Evolutionary conservation across 2,113 vertebrate species (phyloP), one percentile per base, ranked within the genome.

Genomic region (Chunga burmeisteri): DNA sequence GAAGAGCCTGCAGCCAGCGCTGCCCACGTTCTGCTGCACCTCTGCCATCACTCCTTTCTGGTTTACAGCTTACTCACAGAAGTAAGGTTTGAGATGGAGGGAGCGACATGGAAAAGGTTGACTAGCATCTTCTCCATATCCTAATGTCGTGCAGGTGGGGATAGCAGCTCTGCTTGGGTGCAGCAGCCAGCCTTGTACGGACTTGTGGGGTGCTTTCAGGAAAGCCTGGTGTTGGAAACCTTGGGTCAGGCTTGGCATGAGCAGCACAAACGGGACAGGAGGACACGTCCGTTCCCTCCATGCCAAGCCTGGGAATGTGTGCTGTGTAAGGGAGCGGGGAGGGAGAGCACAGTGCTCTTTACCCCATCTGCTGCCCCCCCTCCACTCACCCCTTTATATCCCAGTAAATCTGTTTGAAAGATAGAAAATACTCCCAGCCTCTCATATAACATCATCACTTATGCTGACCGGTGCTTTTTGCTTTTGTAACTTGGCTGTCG

Each of bases 241-340:
- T 18, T 0, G 3, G 38, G 32, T n/a, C 29, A 38, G 30, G 19
- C 81, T 87, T 68, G 25, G 42, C 16, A 40, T 1, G 0, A 36
- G 55, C 50, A 78, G 72, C 55, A n/a, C 34, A 29, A 46, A 29
- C 0, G 1, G 49, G 50, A 7, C 34, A 40, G 55, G 50, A 77
- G 40, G 38, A 40, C 0, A 0, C 0, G 0, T 46, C 13, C 0
- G 0, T 34, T 53, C 5, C 16, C 23, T 5, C 11, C 2, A 0
- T 5, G 32, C 19, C 11, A 13, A 47, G 30, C 20, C 66, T 47
- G 46, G 36, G 22, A 66, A 22, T 0, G 1, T 30, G 62, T 49
- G 36, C n/a, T 25, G 21, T 19, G 22, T 38, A 11, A 62, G 38
- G 50, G 34, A 27, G 32, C 14, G 13, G 62, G 18, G 27, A 17